Conservation (phyloP, 2,113 vertebrate genomes). For the Xenopus borealis region DNA sequence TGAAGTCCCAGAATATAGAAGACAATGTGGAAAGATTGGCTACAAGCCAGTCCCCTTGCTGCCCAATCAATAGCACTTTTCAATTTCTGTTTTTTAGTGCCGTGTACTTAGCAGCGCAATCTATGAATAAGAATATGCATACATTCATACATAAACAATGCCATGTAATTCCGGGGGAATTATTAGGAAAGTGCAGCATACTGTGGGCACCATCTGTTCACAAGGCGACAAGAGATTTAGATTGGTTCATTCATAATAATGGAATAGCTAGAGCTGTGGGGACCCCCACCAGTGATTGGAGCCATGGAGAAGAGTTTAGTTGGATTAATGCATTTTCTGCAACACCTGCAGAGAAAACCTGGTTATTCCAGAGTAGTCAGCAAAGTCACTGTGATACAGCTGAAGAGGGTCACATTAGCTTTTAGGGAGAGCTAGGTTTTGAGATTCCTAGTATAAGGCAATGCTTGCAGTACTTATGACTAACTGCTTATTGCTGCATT, state of each 20-base stretch:
- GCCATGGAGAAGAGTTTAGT: not conserved
- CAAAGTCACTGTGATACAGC: too few species aligned
- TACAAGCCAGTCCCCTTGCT: not conserved
- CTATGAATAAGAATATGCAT: slow-evolving; percentile 2
- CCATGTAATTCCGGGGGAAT: not conserved
- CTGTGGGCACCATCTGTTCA: not conserved
- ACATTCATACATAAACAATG: slow-evolving; percentile 3
- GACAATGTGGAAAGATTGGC: not conserved
- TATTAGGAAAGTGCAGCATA: not conserved
- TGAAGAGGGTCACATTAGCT: too few species aligned
- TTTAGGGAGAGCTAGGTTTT: too few species aligned
- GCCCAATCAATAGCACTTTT: not conserved
- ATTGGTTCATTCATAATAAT: not conserved
- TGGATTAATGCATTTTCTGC: not conserved
- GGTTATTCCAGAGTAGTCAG: too few species aligned
- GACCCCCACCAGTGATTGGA: not conserved
- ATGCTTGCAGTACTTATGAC: too few species aligned
- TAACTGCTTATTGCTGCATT: too few species aligned
- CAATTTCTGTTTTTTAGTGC: not conserved
- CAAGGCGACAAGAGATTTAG: not conserved
- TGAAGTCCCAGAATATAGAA: not conserved
- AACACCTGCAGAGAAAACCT: too few species aligned
- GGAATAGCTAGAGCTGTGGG: not conserved
- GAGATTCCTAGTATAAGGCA: too few species aligned
- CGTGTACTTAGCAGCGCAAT: not conserved